These are phyloP conservation scores for Bagarius yarrelli DNA, from an alignment of 2,113 vertebrate species.

Conservation along the genomic window DNA sequence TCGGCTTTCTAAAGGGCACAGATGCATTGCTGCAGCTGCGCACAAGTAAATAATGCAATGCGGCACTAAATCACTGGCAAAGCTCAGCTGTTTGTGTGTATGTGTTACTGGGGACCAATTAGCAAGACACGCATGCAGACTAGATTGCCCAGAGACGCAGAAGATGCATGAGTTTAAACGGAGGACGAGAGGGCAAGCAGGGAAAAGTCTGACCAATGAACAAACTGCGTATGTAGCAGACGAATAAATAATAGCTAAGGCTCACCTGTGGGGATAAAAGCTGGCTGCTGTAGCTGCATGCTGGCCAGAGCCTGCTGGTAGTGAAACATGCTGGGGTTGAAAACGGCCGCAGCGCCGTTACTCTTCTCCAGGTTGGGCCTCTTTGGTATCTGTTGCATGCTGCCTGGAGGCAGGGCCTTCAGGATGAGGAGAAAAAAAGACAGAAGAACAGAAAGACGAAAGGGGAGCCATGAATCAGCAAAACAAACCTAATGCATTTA, in stretches of 20 bases:
- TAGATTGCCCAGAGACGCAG: slow-evolving; percentile 22
- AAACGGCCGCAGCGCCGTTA: slow-evolving; percentile 85
- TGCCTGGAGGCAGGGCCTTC: slow-evolving; percentile 74
- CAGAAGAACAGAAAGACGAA: not conserved
- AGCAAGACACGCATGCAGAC: slow-evolving; percentile 29
- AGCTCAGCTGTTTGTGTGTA: slow-evolving; percentile 18
- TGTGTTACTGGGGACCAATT: slow-evolving; percentile 38
- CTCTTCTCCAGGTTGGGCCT: slow-evolving; percentile 90
- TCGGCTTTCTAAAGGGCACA: not conserved
- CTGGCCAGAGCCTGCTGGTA: slow-evolving; percentile 96
- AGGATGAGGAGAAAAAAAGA: slow-evolving; percentile 11
- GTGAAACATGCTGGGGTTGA: slow-evolving; percentile 93
- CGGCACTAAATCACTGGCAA: slow-evolving; percentile 20
- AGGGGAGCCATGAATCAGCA: not conserved
- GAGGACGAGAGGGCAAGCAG: slow-evolving; percentile 16
- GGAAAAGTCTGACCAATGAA: not conserved
- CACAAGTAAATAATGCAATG: slow-evolving; percentile 27
- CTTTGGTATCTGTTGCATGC: slow-evolving; percentile 90
- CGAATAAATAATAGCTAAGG: not conserved
- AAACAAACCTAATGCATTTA: not conserved
- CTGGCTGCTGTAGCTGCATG: slow-evolving; percentile 90
- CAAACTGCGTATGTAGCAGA: not conserved
- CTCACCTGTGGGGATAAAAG: slow-evolving; percentile 93
- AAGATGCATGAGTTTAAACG: slow-evolving; percentile 30
- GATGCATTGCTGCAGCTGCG: slow-evolving; percentile 23